Conservation (phyloP, 2,888 invertebrate genomes). For the Caenorhabditis auriculariae region DNA sequence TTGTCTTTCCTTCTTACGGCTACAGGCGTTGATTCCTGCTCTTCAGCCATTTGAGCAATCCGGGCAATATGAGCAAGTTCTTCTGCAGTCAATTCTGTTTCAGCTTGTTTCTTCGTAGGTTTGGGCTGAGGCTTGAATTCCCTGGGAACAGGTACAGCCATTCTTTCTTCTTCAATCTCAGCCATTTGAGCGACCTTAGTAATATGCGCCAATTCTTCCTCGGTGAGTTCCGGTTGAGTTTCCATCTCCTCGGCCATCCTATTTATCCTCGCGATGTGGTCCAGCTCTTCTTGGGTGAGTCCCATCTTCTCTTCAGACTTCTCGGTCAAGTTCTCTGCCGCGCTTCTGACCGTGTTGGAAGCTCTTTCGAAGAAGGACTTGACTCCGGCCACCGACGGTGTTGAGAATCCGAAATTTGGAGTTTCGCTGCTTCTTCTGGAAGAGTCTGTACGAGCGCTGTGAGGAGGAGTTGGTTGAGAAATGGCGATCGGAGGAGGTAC, state of each 20-base stretch:
- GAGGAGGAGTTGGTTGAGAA: conserved; percentile 25
- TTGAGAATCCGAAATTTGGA: conserved; percentile 19
- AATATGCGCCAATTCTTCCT: conserved; percentile 35
- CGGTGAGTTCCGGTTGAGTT: conserved; percentile 10
- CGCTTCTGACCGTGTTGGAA: conserved; percentile 8
- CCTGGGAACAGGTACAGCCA: conserved; percentile 21
- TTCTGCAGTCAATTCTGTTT: conserved; percentile 10
- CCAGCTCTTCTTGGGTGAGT: conserved; percentile 39
- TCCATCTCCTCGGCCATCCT: conserved; percentile 30
- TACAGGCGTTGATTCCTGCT: no score
- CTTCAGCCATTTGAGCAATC: conserved; percentile 30
- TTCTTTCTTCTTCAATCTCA: conserved; percentile 11
- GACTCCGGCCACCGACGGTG: conserved; percentile 21
- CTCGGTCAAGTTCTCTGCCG: conserved; percentile 9
- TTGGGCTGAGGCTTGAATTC: conserved; percentile 16
- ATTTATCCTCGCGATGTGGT: conserved; percentile 34
- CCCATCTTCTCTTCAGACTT: no score
- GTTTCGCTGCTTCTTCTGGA: conserved; percentile 18
- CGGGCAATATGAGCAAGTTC: conserved; percentile 38
- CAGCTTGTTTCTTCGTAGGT: conserved; percentile 5
- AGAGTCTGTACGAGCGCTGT: conserved; percentile 19
- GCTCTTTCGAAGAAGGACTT: conserved; percentile 30
- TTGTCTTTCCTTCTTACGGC: no score
- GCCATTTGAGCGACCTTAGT: conserved; percentile 20
- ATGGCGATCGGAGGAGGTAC: conserved; percentile 30